Conservation (phyloP, 2,797 vertebrate genomes). For the Cyprinodon diabolis region DNA sequence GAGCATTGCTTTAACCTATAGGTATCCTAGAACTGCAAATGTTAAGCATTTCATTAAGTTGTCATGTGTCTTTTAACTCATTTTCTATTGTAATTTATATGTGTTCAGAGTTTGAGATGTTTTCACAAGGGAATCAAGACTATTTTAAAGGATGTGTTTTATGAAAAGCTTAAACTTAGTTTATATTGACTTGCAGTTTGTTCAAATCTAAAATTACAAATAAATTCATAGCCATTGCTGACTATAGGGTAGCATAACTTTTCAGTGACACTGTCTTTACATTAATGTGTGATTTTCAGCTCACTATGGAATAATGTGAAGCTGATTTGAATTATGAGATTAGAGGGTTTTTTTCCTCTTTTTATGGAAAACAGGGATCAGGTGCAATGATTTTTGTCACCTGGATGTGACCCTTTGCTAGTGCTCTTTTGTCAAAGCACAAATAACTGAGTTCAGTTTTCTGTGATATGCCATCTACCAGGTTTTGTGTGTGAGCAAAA, state of each 20-base stretch:
- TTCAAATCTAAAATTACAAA: neutral
- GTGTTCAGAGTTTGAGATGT: too few species aligned
- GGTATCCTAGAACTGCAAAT: neutral
- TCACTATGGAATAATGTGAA: constrained; percentile 3
- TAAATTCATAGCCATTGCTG: neutral
- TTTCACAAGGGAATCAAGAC: neutral
- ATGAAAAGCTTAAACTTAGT: neutral
- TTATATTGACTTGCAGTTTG: neutral
- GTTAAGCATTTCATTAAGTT: neutral
- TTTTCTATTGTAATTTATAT: neutral
- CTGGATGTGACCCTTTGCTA: constrained; percentile 3
- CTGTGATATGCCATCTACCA: neutral
- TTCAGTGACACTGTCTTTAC: too few species aligned
- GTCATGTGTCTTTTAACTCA: neutral
- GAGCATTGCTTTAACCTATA: neutral
- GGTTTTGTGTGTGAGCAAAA: constrained; percentile 23
- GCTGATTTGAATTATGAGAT: neutral
- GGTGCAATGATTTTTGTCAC: constrained; percentile 20
- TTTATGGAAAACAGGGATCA: constrained; percentile 11
- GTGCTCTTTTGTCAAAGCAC: too few species aligned
- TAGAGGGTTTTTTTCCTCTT: neutral
- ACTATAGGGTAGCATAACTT: too few species aligned
- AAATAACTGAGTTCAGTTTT: too few species aligned
- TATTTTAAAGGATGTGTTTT: neutral
- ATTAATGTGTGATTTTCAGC: too few species aligned